phyloP scores from a whole-genome alignment of 2,797 vertebrate species.

The Sebastes cheni region DNA sequence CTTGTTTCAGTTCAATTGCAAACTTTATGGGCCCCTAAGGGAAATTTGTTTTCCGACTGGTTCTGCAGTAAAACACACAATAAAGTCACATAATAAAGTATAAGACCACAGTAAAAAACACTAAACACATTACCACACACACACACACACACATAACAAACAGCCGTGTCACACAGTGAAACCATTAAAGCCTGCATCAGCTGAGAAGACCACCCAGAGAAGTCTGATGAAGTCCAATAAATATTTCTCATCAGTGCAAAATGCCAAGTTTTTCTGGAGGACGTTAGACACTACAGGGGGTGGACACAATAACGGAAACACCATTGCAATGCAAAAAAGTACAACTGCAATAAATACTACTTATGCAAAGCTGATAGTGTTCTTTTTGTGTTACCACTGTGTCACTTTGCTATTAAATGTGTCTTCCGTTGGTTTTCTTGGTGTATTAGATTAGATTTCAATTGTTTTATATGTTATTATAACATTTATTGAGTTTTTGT shows the following conservation, averaged over 20 bases:
- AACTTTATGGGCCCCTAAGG: slow-evolving; percentile 50
- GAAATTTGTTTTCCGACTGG: slow-evolving; percentile 57
- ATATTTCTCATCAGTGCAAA: slow-evolving; percentile 15
- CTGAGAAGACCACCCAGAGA: slow-evolving; percentile 10
- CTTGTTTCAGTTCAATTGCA: slow-evolving; percentile 48
- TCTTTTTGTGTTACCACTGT: not conserved
- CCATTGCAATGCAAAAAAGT: not conserved
- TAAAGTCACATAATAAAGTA: slow-evolving; percentile 55
- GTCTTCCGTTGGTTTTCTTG: not conserved
- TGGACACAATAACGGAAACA: not conserved
- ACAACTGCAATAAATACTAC: not conserved
- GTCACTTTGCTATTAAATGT: not conserved
- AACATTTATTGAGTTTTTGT: no score
- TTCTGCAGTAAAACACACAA: slow-evolving; percentile 56
- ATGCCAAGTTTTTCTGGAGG: slow-evolving; percentile 4
- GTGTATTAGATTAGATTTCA: not conserved
- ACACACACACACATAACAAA: slow-evolving; percentile 14
- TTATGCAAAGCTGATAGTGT: not conserved
- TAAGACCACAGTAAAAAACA: slow-evolving; percentile 44
- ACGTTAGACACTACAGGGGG: not conserved
- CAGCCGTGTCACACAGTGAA: not conserved
- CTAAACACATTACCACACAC: slow-evolving; percentile 52
- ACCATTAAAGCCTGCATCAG: slow-evolving; percentile 22
- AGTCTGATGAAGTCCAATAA: slow-evolving; percentile 24
- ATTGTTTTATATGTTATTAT: not conserved